Evolutionary conservation across 2,113 vertebrate genomes (phyloP), one percentile per base, ranked within the genome.

Genomic region (Dolichotis patagonum): DNA sequence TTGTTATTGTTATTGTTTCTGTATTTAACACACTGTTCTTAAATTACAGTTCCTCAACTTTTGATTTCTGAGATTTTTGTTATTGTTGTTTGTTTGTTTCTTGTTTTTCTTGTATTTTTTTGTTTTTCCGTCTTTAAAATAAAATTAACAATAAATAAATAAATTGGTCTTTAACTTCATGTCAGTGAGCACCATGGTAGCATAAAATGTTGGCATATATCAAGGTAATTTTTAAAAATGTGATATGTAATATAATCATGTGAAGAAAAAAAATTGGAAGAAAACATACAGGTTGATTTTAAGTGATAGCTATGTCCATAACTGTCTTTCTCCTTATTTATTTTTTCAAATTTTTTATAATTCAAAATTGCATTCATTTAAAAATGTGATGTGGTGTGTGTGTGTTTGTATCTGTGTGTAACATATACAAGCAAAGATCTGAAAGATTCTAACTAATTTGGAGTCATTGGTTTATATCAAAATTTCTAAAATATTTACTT

Each of bases 321-420:
- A 84, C 2, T 63, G 28, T 14, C 24, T 58, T 89, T 82, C 28
- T 95, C 2, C 32, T 96, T 91, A 58, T 54, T 56, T 11, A 6
- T 83, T 78, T 56, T 91, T 89, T 78, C 4, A 81, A 69, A 93
- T 77, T 52, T 58, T 58, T 14, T 90, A 88, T 81, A 93, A 63
- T 69, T 83, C 94, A 94, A 56, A 49, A 62, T 35, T 38, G 16
- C 5, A 80, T 58, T 22, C 24, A 80, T 63, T 92, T 63, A 95
- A 60, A 94, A 46, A 54, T 54, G 13, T 69, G 49, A n/a, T 69
- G 67, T 69, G 43, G 22, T 60, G 11, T 46, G 35, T 60, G 19
- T 28, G 1, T 30, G 1, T 73, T 6, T 71, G 3, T 54, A 1
- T 63, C 4, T 84, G 2, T 90, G 12, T 30, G 9, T 67, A 41